phyloP scores from a whole-genome alignment of 1,140 invertebrate genomes.

The Zaprionus inermis region DNA sequence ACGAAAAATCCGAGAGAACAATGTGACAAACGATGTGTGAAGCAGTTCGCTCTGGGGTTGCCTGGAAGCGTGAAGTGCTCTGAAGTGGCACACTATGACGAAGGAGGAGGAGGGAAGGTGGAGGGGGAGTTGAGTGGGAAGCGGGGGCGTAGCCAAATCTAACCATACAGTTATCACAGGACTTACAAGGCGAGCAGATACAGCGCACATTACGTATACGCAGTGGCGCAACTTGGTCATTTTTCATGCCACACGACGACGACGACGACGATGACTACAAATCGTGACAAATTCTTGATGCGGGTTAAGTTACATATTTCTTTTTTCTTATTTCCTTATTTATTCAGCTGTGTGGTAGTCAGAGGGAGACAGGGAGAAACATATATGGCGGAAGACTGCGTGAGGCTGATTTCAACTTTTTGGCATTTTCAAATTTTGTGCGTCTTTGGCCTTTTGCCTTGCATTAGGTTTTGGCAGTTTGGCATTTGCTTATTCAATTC shows the following conservation, averaged over 20 bases:
- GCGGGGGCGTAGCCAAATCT: constrained; percentile 49
- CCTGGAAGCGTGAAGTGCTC: constrained; percentile 60
- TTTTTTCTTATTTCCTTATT: constrained; percentile 41
- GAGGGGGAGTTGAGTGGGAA: background rate
- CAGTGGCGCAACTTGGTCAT: constrained; percentile 70
- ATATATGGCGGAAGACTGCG: background rate
- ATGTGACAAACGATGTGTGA: constrained; percentile 82
- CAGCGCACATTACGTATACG: constrained; percentile 69
- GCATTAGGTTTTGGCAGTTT: constrained; percentile 43
- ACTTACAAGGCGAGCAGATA: constrained; percentile 26
- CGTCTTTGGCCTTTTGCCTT: constrained; percentile 19
- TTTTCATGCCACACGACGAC: constrained; percentile 68
- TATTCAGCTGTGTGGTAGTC: background rate
- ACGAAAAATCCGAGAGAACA: constrained; percentile 63
- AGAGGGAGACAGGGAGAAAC: background rate
- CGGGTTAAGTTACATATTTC: constrained; percentile 78
- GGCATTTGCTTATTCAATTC: constrained; percentile 62
- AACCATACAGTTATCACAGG: constrained; percentile 74
- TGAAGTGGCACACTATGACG: constrained; percentile 24
- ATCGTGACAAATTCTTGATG: constrained; percentile 82
- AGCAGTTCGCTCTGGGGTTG: constrained; percentile 50
- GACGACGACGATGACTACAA: constrained; percentile 74
- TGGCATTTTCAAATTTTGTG: constrained; percentile 66
- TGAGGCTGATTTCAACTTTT: constrained; percentile 56
- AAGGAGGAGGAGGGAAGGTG: background rate